A percentile compares a stretch with the other conserved stretches of the same genome.
phyloP scores from a whole-genome alignment of 2,113 vertebrate species.

The Campylomormyrus tamandua region DNA sequence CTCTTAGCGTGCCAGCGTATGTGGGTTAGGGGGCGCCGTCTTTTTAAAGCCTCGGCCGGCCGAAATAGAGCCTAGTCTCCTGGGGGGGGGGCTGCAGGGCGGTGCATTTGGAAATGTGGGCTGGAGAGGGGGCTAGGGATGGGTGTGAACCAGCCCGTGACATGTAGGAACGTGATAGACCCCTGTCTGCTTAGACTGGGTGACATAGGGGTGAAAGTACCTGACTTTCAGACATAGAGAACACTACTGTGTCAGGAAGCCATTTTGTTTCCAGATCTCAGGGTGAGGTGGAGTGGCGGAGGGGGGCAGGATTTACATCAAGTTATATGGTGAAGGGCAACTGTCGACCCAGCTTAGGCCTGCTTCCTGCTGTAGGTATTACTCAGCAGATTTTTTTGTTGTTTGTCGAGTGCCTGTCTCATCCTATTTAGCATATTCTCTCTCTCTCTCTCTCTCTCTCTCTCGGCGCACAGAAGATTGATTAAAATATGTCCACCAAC shows the following conservation, averaged over 20 bases:
- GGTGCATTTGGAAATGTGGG: not conserved
- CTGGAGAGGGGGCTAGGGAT: not conserved
- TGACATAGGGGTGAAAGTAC: not conserved
- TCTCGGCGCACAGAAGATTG: not conserved
- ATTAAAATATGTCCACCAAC: not conserved
- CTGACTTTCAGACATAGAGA: not conserved
- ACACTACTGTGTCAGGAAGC: not conserved
- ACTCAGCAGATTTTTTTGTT: not conserved
- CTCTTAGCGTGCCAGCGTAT: conserved; percentile 41
- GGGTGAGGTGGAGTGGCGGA: not conserved
- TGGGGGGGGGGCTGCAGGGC: conserved; percentile 31
- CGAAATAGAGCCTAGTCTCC: conserved; percentile 58
- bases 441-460: not conserved
- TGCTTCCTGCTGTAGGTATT: not conserved
- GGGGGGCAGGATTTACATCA: not conserved
- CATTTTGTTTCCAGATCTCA: not conserved
- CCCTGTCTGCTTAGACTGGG: not conserved
- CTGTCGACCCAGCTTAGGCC: not conserved
- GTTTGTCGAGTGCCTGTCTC: not conserved
- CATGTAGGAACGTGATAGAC: not conserved
- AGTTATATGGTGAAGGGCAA: not conserved
- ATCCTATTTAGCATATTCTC: not conserved
- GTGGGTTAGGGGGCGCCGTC: conserved; percentile 52
- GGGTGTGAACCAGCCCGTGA: not conserved
- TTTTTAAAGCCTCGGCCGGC: conserved; percentile 44